Evolutionary conservation across 2,888 invertebrate species (phyloP), one percentile per base, ranked within the genome.

Genomic region (Scrobipalpa costella): DNA sequence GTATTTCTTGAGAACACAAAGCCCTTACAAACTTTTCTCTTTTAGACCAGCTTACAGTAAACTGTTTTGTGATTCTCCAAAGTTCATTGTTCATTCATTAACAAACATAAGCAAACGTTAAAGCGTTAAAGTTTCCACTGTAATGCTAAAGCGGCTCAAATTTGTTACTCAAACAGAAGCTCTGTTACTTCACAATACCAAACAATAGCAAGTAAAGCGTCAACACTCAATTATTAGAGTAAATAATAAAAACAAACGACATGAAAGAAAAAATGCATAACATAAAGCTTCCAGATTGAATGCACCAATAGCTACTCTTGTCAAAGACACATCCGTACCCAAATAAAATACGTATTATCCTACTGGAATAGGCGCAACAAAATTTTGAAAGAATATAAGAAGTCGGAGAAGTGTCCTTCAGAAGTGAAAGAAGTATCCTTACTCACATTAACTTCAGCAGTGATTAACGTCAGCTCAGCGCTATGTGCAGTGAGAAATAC

Each of bases 21-120:
- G 9, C 33, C 11, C 19, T 52, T 11, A 17, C 27, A 52, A 52
- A 52, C 52, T 52, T 52, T 52, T 52, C 21, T n/a, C 27, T 52
- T 52, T 52, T 52, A 52, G 52, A 11, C 52, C 27, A 7, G 52
- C 52, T 52, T 52, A 52, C 33, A 52, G 50, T 19, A 38, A 57
- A 38, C 57, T 57, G 38, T 57, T 34, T 57, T 38, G 34, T 34
- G 17, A 19, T 57, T 57, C 38, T 57, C 11, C 38, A 9, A 57
- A 40, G 40, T 19, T 58, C 58, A 58, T 58, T 58, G 58, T 58
- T 58, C 58, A 58, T 40, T 58, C 58, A 58, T 58, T 38, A 58
- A 58, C 58, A 21, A 21, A 52, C 33, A 52, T 52, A 52, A 52
- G 52, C 52, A 52, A 49, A 58, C 40, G 21, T 58, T 58, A 58